These are phyloP conservation scores for Littorina saxatilis DNA, from an alignment of 1,140 invertebrate genomes.

Conservation along the genomic window DNA sequence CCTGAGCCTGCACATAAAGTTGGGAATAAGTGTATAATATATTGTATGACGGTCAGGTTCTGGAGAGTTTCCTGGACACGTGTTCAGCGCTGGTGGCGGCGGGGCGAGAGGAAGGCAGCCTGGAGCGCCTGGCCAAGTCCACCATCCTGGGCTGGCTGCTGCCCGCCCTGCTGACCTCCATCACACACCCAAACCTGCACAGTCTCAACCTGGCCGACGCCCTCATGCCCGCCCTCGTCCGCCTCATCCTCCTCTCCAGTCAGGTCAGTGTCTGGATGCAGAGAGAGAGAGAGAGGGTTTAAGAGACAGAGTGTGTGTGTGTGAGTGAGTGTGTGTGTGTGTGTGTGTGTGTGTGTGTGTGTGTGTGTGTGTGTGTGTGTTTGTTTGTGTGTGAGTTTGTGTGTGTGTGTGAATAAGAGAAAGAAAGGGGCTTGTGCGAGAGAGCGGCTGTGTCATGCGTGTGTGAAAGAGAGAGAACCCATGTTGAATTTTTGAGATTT, in stretches of 20 bases:
- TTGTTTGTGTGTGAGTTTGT: too few relatives aligned
- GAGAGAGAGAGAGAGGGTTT: neutral
- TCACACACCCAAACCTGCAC: slow-evolving; percentile 69
- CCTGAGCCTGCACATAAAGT: too few relatives aligned
- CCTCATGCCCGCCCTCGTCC: slow-evolving; percentile 72
- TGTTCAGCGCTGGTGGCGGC: slow-evolving; percentile 63
- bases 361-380: too few relatives aligned
- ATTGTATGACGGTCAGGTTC: slow-evolving; percentile 58
- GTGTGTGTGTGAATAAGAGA: too few relatives aligned
- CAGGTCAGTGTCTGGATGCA: slow-evolving; percentile 55
- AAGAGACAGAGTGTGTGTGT: too few relatives aligned
- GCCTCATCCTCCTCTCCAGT: slow-evolving; percentile 70
- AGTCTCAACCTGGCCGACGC: slow-evolving; percentile 65
- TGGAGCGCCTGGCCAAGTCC: slow-evolving; percentile 71
- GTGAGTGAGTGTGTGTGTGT: neutral
- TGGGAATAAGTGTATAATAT: too few relatives aligned
- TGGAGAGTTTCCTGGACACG: slow-evolving; percentile 69
- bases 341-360: neutral
- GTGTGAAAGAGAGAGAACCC: too few relatives aligned
- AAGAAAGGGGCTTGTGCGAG: too few relatives aligned
- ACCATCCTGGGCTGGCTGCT: slow-evolving; percentile 74
- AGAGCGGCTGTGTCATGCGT: too few relatives aligned
- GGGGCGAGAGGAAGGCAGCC: slow-evolving; percentile 54
- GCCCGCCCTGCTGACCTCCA: slow-evolving; percentile 69
- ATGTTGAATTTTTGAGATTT: too few relatives aligned